A percentile compares a stretch with the other conserved stretches of the same genome.
These are phyloP conservation scores for Eristalinus sepulchralis DNA, from an alignment of 2,888 invertebrate genomes.

Conservation along the genomic window DNA sequence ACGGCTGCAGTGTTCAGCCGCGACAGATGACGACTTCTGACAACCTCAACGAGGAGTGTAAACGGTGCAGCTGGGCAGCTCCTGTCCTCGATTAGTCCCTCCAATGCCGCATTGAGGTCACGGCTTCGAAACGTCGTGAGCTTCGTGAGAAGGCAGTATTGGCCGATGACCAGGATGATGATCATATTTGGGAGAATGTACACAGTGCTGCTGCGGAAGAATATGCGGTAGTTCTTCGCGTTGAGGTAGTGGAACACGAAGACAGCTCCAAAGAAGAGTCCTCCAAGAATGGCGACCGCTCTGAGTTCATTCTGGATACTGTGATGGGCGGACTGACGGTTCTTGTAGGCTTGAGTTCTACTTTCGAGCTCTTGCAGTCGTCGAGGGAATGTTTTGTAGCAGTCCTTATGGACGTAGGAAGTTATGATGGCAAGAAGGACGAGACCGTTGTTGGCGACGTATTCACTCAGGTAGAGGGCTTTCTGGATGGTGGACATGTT, in stretches of 20 bases:
- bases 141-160: constrained; percentile 72
- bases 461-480: constrained; percentile 72
- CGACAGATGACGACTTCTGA: neutral
- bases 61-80: neutral
- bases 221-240: neutral
- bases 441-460: constrained; percentile 65
- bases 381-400: constrained; percentile 23
- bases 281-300: neutral
- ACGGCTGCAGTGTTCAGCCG: neutral
- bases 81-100: constrained; percentile 4
- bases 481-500: constrained; percentile 71
- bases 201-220: constrained; percentile 46
- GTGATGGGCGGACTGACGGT: neutral
- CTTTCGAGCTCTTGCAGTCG: constrained; percentile 30
- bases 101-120: constrained; percentile 59
- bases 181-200: constrained; percentile 72
- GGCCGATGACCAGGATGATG: constrained; percentile 68
- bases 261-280: neutral
- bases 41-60: constrained; percentile 14
- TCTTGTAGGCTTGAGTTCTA: constrained; percentile 18
- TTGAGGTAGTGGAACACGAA: constrained; percentile 53
- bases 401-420: constrained; percentile 33
- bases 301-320: neutral
- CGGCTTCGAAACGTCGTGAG: constrained; percentile 50
- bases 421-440: constrained; percentile 57